Conservation (phyloP, 2,888 invertebrate genomes). For the Phaedon cochleariae region DNA sequence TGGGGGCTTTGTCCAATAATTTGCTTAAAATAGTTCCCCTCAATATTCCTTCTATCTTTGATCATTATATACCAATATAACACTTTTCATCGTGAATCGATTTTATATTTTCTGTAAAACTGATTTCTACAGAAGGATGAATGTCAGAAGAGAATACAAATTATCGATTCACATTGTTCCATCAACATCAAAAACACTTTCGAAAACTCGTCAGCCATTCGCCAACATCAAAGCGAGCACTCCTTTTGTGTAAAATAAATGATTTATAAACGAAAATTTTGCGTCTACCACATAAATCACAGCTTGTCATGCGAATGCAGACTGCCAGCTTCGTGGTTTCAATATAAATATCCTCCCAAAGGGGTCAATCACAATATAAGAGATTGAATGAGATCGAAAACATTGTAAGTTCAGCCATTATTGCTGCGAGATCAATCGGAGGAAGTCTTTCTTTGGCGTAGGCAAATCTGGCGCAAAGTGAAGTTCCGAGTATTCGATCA, state of each 20-base stretch:
- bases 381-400: slow-evolving; percentile 32
- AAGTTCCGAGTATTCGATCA: slow-evolving; percentile 38
- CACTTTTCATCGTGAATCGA: no score
- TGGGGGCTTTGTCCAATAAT: no score
- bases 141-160: no score
- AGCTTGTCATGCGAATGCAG: slow-evolving; percentile 39
- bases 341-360: slow-evolving; percentile 35
- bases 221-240: slow-evolving; percentile 39
- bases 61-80: no score
- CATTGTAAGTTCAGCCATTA: slow-evolving; percentile 40
- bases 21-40: no score
- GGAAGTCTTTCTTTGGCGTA: slow-evolving; percentile 36
- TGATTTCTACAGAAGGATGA: no score
- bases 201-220: slow-evolving; percentile 28
- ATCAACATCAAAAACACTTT: slow-evolving; percentile 15
- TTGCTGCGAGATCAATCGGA: slow-evolving; percentile 39
- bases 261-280: slow-evolving; percentile 43
- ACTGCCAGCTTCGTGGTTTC: slow-evolving; percentile 20
- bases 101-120: no score
- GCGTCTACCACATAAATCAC: slow-evolving; percentile 45
- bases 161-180: slow-evolving; percentile 19
- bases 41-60: no score
- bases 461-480: slow-evolving; percentile 39
- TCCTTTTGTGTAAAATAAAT: slow-evolving; percentile 42
- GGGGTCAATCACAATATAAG: slow-evolving; percentile 35